Conservation (phyloP, 2,888 invertebrate species). For the Scaptomyza polygonia region DNA sequence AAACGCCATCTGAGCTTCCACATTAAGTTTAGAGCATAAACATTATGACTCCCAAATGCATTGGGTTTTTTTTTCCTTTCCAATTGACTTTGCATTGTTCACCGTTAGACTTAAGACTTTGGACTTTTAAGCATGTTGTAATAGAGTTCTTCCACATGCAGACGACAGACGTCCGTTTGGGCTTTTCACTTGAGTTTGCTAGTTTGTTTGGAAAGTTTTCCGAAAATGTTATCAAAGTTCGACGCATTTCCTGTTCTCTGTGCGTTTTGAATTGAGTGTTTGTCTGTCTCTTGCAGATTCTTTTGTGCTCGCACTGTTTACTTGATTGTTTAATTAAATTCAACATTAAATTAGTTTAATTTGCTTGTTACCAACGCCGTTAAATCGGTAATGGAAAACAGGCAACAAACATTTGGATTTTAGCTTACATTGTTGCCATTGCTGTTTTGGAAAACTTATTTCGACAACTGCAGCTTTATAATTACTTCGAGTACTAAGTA, state of each 20-base stretch:
- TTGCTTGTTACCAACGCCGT: slow-evolving; percentile 16
- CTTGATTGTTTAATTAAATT: slow-evolving; percentile 62
- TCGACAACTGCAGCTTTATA: background rate
- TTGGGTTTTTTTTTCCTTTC: slow-evolving; percentile 39
- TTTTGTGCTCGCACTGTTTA: slow-evolving; percentile 26
- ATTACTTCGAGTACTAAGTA: slow-evolving; percentile 1
- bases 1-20: slow-evolving; percentile 42
- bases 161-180: slow-evolving; percentile 13
- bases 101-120: slow-evolving; percentile 29
- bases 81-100: slow-evolving; percentile 64
- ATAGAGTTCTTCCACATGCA: slow-evolving; percentile 36
- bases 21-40: slow-evolving; percentile 49
- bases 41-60: slow-evolving; percentile 47
- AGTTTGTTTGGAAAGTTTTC: slow-evolving; percentile 49
- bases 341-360: slow-evolving; percentile 45
- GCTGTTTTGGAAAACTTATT: background rate
- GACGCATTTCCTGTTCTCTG: slow-evolving; percentile 27
- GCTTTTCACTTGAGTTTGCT: slow-evolving; percentile 21
- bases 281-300: slow-evolving; percentile 34
- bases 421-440: slow-evolving; percentile 8
- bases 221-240: slow-evolving; percentile 42
- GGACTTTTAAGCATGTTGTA: slow-evolving; percentile 35
- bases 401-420: slow-evolving; percentile 20
- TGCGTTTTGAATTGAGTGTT: background rate
- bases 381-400: slow-evolving; percentile 41